Evolutionary conservation across 2,797 vertebrate species (phyloP).

Genomic region (Poeciliopsis paucimaculata): DNA sequence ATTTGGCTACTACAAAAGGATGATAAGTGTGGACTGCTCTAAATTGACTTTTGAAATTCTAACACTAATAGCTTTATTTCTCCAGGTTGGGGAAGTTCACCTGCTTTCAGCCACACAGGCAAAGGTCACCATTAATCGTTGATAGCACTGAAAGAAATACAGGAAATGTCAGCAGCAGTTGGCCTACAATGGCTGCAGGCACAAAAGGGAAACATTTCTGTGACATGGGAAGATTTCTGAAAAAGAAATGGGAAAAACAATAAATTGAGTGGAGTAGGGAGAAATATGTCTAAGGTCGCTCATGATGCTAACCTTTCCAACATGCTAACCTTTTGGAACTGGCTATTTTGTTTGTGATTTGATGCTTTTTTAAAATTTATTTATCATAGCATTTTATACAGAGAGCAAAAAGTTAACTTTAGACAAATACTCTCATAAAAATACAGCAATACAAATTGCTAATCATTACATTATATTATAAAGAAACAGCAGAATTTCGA

Average conservation of each 20-base stretch:
- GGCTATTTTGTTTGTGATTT: not conserved
- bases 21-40: not conserved
- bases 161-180: conserved; percentile 66
- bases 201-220: conserved; percentile 30
- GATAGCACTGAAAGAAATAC: conserved; percentile 53
- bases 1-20: conserved; percentile 18
- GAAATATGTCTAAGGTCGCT: conserved; percentile 10
- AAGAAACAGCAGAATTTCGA: not conserved
- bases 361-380: not conserved
- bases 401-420: not conserved
- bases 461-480: not conserved
- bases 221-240: conserved; percentile 60
- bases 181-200: conserved; percentile 35
- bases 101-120: conserved; percentile 28
- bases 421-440: not conserved
- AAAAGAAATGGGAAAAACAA: conserved; percentile 36
- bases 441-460: not conserved
- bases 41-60: conserved; percentile 23
- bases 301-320: not conserved
- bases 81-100: conserved; percentile 37
- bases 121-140: conserved; percentile 67
- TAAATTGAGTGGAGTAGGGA: conserved; percentile 24
- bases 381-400: not conserved
- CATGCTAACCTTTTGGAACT: too few species aligned
- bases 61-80: conserved; percentile 30